phyloP scores from a whole-genome alignment of 2,113 vertebrate species.

The Pantherophis guttatus region DNA sequence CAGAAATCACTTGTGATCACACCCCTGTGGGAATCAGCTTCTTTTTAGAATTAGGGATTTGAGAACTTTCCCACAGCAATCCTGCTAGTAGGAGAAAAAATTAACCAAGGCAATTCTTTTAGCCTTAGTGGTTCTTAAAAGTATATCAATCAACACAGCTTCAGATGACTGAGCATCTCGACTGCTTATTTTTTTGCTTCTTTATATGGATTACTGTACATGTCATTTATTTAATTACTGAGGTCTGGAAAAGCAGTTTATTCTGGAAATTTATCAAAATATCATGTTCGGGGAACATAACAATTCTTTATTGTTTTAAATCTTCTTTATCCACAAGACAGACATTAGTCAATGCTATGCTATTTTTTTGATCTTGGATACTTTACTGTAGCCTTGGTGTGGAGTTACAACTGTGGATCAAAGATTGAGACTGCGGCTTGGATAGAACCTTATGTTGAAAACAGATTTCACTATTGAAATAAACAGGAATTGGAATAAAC shows the following conservation, averaged over 20 bases:
- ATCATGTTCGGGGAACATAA: not conserved
- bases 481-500: not conserved
- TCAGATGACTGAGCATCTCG: not conserved
- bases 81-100: not conserved
- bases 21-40: not conserved
- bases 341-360: not conserved
- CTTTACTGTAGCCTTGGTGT: not conserved
- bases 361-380: conserved; percentile 1
- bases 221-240: not conserved
- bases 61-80: not conserved
- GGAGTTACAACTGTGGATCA: not conserved
- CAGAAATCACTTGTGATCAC: not conserved
- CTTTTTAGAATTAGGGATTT: not conserved
- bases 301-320: not conserved
- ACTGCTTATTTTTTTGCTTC: not conserved
- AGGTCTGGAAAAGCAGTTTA: not conserved
- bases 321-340: not conserved
- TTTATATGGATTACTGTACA: not conserved
- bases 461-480: not conserved
- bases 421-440: conserved; percentile 20
- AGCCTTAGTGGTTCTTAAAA: not conserved
- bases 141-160: not conserved
- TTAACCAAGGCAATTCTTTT: not conserved
- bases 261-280: conserved; percentile 1
- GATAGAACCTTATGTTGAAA: not conserved